phyloP scores from a whole-genome alignment of 2,113 vertebrate species.

The Nesogale talazaci region DNA sequence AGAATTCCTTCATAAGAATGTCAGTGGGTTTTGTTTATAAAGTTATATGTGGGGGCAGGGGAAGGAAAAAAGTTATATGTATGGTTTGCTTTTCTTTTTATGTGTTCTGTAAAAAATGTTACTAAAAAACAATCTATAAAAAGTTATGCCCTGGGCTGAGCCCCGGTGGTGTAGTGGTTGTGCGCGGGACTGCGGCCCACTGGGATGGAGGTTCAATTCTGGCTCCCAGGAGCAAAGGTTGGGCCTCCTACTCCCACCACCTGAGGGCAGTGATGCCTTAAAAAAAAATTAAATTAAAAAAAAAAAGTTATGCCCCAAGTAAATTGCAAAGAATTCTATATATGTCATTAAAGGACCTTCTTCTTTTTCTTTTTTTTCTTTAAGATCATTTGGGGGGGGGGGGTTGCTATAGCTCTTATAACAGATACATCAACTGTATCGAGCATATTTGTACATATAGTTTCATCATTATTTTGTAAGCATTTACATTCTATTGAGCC shows the following conservation, averaged over 20 bases:
- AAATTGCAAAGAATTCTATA: neutral
- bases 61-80: neutral
- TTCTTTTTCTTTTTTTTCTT: neutral
- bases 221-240: no score
- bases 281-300: neutral
- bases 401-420: no score
- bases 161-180: no score
- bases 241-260: no score
- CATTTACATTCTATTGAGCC: no score
- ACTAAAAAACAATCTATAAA: slow-evolving; percentile 20
- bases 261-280: no score
- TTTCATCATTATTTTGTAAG: no score
- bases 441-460: no score
- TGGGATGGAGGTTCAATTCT: no score
- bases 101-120: neutral
- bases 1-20: neutral
- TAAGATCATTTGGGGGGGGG: no score
- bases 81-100: slow-evolving; percentile 15
- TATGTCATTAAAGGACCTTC: neutral
- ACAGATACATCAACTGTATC: no score
- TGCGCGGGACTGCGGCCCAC: no score
- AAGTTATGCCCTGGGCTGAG: neutral
- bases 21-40: neutral
- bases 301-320: slow-evolving; percentile 31
- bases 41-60: neutral